Percentiles rank a stretch among this genome's conserved stretches.
These are phyloP conservation scores for Anableps anableps DNA, from an alignment of 2,797 vertebrate genomes.

Conservation along the genomic window DNA sequence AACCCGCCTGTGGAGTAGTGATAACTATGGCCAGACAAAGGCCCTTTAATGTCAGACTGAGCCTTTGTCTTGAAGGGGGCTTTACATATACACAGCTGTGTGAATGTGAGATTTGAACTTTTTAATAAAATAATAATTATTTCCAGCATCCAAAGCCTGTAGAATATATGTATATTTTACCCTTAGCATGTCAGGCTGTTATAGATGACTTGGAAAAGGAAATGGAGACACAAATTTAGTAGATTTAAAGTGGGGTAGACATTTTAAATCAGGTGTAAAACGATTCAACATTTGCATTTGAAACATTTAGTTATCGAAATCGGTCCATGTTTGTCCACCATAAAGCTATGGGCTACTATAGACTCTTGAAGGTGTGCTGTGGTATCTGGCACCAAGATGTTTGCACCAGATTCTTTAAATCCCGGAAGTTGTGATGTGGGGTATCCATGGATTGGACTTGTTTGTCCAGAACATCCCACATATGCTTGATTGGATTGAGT, in stretches of 20 bases:
- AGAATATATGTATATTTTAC: neutral
- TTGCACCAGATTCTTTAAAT: neutral
- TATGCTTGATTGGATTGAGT: neutral
- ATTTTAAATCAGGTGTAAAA: neutral
- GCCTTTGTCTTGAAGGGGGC: conserved; percentile 72
- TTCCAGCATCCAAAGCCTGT: neutral
- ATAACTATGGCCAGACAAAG: conserved; percentile 81
- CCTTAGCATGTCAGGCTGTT: neutral
- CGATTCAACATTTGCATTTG: neutral
- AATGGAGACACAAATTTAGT: neutral
- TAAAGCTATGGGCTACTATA: neutral
- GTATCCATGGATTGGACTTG: neutral
- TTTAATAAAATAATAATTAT: neutral
- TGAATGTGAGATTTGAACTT: neutral
- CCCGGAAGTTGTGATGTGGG: no score
- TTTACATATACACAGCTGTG: conserved; percentile 38
- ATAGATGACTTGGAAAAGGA: neutral
- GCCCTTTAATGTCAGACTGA: conserved; percentile 80
- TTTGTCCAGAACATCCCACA: neutral
- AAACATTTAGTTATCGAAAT: neutral
- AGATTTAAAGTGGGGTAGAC: neutral
- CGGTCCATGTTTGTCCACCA: no score
- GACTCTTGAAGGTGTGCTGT: neutral
- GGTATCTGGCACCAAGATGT: neutral
- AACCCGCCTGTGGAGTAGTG: conserved; percentile 74